Conservation (phyloP, 35 echinoderm and acorn worm genomes). For the Stichopus chloronotus region DNA sequence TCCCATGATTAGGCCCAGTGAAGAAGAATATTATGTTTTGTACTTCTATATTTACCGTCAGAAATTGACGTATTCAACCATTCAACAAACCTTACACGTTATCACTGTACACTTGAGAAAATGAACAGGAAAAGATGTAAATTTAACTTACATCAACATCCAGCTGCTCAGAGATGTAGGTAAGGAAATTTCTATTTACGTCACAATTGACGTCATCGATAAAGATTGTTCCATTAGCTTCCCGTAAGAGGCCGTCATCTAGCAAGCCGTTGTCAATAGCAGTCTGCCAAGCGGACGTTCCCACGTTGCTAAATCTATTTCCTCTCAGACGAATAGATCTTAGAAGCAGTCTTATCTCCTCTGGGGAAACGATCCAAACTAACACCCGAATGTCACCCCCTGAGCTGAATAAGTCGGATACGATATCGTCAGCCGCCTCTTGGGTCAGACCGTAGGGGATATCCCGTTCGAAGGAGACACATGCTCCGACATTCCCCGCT, state of each 20-base stretch:
- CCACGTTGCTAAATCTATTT: not conserved
- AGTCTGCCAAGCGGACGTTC: not conserved
- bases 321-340: not conserved
- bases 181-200: not conserved
- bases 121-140: too few relatives aligned
- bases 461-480: conserved; percentile 9
- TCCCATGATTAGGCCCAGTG: too few relatives aligned
- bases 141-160: not conserved
- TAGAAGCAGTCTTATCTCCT: not conserved
- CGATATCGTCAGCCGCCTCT: conserved; percentile 10
- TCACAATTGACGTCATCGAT: not conserved
- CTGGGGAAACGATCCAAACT: not conserved
- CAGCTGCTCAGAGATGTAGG: not conserved
- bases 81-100: too few relatives aligned
- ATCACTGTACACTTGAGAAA: too few relatives aligned
- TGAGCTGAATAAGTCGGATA: not conserved
- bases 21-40: too few relatives aligned
- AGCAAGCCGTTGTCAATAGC: not conserved
- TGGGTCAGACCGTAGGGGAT: conserved; percentile 17
- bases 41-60: too few relatives aligned
- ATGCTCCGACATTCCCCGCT: conserved; percentile 12
- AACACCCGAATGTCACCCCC: not conserved
- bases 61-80: too few relatives aligned
- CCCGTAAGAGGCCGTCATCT: not conserved
- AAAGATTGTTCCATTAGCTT: not conserved